A percentile compares a stretch with the other conserved stretches of the same genome.
Evolutionary conservation across 2,888 invertebrate species (phyloP).

Genomic region (Leistus spinibarbis): DNA sequence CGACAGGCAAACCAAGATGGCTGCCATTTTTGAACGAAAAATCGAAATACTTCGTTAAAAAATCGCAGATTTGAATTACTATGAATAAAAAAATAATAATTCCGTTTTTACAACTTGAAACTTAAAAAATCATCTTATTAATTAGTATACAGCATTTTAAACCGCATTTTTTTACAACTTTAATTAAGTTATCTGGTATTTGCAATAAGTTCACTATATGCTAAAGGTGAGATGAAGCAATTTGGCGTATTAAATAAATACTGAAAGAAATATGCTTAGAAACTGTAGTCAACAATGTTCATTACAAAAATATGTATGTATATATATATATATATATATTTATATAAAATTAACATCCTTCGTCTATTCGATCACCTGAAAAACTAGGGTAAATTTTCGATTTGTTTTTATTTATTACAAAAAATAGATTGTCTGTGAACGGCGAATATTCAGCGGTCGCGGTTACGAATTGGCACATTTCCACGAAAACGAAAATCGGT

Average conservation of each 20-base stretch:
- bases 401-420: background rate
- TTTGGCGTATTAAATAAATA: too few relatives aligned
- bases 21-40: too few relatives aligned
- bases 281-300: background rate
- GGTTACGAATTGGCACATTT: constrained; percentile 63
- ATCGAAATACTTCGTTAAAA: too few relatives aligned
- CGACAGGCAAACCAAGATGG: too few relatives aligned
- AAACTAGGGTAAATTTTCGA: background rate
- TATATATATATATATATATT: too few relatives aligned
- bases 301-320: background rate
- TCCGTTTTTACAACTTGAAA: too few relatives aligned
- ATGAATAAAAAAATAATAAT: too few relatives aligned
- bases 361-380: constrained; percentile 8
- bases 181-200: background rate
- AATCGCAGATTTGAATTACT: too few relatives aligned
- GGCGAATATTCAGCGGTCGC: constrained; percentile 60
- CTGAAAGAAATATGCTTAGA: background rate
- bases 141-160: too few relatives aligned
- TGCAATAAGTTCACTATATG: too few relatives aligned
- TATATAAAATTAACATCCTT: background rate
- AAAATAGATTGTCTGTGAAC: background rate
- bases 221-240: background rate
- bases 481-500: constrained; percentile 63
- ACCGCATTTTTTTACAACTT: too few relatives aligned
- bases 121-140: too few relatives aligned